phyloP scores from a whole-genome alignment of 2,888 invertebrate species.

The Leucoma salicis region DNA sequence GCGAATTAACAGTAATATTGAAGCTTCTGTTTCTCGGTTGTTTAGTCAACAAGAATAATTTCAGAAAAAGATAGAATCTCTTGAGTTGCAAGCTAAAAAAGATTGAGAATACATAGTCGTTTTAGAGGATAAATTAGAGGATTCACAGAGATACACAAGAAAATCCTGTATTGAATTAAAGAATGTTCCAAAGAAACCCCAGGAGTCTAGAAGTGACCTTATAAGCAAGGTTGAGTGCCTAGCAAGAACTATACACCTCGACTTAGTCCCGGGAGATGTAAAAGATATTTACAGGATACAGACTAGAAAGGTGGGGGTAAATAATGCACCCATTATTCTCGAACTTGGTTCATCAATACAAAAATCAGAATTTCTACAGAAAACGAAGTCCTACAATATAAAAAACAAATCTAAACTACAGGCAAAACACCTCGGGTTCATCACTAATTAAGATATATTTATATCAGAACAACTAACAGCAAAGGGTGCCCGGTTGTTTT shows the following conservation, averaged over 20 bases:
- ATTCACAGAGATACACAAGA: not conserved
- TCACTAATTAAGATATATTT: not conserved
- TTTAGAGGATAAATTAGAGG: not conserved
- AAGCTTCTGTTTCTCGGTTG: not conserved
- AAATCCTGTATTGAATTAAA: slow-evolving; percentile 1
- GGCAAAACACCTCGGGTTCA: no score
- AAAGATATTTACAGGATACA: no score
- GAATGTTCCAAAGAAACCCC: not conserved
- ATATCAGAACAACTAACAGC: not conserved
- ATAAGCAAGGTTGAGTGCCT: not conserved
- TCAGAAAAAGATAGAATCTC: not conserved
- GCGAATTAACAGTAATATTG: slow-evolving; percentile 1
- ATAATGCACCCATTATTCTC: no score
- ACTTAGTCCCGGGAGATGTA: not conserved
- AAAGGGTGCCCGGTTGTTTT: not conserved
- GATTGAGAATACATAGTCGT: not conserved
- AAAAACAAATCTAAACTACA: no score
- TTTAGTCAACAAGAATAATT: slow-evolving; percentile 2
- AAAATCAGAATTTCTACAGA: no score
- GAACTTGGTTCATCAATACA: no score
- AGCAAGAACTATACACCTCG: not conserved
- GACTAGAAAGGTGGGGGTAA: no score
- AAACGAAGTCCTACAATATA: no score
- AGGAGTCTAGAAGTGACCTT: slow-evolving; percentile 2
- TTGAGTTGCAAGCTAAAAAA: not conserved